These are phyloP conservation scores for Acleris cristana DNA, from an alignment of 2,888 invertebrate species.

Conservation along the genomic window DNA sequence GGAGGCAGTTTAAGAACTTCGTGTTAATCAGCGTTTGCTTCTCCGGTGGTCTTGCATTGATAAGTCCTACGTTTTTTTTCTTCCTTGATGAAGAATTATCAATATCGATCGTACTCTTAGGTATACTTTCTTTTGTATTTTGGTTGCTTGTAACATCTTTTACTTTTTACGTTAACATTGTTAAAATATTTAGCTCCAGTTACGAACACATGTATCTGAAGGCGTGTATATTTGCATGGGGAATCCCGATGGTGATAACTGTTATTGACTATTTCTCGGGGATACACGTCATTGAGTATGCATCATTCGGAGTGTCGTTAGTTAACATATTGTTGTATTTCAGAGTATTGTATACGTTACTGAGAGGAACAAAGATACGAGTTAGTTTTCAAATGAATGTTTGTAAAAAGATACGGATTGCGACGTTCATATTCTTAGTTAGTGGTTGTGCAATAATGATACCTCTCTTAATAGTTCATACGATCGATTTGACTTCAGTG, in stretches of 20 bases:
- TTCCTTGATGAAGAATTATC: not conserved
- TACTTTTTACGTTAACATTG: conserved; percentile 9
- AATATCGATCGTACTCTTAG: not conserved
- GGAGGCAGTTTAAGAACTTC: conserved; percentile 8
- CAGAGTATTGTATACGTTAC: conserved; percentile 3
- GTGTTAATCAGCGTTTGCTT: conserved; percentile 3
- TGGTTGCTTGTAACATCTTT: conserved; percentile 6
- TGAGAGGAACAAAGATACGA: not conserved
- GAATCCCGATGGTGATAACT: not conserved
- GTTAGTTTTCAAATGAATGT: not conserved
- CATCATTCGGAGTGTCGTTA: not conserved
- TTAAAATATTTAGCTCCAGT: conserved; percentile 1
- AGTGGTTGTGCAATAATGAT: conserved; percentile 4
- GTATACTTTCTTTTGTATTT: not conserved
- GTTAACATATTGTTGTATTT: not conserved
- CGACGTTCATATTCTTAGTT: conserved; percentile 3
- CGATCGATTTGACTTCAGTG: not conserved
- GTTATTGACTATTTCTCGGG: not conserved
- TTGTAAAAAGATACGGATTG: conserved; percentile 1
- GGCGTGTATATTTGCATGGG: not conserved
- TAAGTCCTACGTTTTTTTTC: not conserved
- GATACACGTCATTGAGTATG: not conserved
- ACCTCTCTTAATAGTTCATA: not conserved
- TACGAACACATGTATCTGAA: not conserved
- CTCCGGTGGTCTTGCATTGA: not conserved